These are phyloP conservation scores for Columba livia DNA, from an alignment of 2,113 vertebrate genomes.

Conservation along the genomic window DNA sequence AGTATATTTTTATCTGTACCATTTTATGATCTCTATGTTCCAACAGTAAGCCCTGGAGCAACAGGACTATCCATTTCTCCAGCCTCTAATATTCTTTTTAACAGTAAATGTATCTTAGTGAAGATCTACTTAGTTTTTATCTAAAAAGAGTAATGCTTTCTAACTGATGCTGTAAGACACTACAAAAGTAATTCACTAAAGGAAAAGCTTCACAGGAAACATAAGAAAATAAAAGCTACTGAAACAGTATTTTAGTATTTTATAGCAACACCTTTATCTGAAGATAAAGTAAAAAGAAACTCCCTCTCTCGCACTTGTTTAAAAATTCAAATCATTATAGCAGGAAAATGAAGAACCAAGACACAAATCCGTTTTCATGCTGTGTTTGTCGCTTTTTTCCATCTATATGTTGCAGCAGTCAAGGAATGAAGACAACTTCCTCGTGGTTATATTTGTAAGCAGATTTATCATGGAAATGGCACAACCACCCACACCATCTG, in stretches of 20 bases:
- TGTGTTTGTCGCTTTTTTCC: slow-evolving; percentile 6
- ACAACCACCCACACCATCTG: slow-evolving; percentile 48
- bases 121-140: background rate
- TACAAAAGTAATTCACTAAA: background rate
- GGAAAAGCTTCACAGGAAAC: slow-evolving; percentile 7
- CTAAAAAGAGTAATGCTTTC: background rate
- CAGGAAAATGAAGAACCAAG: slow-evolving; percentile 26
- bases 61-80: background rate
- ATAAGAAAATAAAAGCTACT: background rate
- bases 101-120: background rate
- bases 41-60: background rate
- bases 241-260: slow-evolving; percentile 17
- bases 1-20: background rate
- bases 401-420: background rate
- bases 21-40: background rate
- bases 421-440: slow-evolving; percentile 30
- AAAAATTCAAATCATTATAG: slow-evolving; percentile 17
- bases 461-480: slow-evolving; percentile 56
- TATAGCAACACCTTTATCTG: background rate
- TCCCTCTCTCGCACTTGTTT: background rate
- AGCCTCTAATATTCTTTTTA: background rate
- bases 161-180: background rate
- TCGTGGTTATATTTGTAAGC: slow-evolving; percentile 35
- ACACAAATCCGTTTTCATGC: slow-evolving; percentile 1
- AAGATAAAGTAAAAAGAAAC: background rate